Conservation (phyloP, 2,888 invertebrate species). For the Theristus sp. region DNA sequence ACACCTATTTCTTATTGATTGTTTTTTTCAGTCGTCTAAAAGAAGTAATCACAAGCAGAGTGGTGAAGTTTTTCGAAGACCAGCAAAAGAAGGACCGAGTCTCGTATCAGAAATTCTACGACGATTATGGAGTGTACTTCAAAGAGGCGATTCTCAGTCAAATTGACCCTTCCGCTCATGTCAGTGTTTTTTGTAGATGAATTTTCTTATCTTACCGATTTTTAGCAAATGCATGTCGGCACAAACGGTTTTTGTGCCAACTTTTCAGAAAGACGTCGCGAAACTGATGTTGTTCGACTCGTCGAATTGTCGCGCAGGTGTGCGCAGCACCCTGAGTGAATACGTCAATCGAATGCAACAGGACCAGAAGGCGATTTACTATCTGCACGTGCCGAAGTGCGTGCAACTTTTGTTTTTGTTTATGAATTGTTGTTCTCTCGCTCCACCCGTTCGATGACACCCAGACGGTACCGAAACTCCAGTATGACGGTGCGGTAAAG, state of each 20-base stretch:
- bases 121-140: constrained; percentile 73
- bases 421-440: too few relatives aligned
- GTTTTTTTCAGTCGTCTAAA: constrained; percentile 51
- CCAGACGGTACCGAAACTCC: not conserved
- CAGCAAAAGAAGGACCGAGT: constrained; percentile 61
- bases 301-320: constrained; percentile 49
- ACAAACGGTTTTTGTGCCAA: not conserved
- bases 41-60: constrained; percentile 59
- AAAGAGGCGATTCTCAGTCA: constrained; percentile 85
- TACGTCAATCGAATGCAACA: constrained; percentile 57
- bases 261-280: constrained; percentile 63
- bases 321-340: constrained; percentile 48
- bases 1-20: too few relatives aligned
- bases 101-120: constrained; percentile 65
- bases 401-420: too few relatives aligned
- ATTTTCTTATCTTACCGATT: not conserved
- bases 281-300: constrained; percentile 79
- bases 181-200: constrained; percentile 27
- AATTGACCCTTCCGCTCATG: constrained; percentile 58
- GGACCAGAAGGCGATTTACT: constrained; percentile 67
- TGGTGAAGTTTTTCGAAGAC: constrained; percentile 64
- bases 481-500: not conserved
- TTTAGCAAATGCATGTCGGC: not conserved
- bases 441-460: too few relatives aligned
- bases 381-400: constrained; percentile 75